Evolutionary conservation across 2,113 vertebrate genomes (phyloP).

Genomic region (Tinamus guttatus): DNA sequence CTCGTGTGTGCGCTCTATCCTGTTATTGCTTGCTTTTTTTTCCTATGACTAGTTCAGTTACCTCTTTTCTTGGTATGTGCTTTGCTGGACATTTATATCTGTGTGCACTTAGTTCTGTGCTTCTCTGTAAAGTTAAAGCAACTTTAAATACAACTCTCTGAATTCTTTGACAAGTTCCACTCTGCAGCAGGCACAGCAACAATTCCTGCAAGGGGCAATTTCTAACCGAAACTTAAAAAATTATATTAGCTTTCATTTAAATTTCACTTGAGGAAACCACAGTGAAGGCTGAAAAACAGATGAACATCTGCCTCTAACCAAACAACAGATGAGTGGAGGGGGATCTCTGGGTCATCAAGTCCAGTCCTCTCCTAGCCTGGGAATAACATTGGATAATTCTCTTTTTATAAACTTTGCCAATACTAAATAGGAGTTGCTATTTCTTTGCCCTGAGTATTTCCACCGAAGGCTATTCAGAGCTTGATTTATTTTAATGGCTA

Average conservation of each 20-base stretch:
- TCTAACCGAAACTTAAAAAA: conserved; percentile 48
- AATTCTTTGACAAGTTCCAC: conserved; percentile 11
- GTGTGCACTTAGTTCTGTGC: not conserved
- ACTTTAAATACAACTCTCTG: not conserved
- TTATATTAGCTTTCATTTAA: conserved; percentile 58
- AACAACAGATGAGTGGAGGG: conserved; percentile 37
- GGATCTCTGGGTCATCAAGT: conserved; percentile 72
- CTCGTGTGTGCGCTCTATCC: not conserved
- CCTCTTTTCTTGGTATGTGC: not conserved
- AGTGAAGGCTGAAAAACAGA: conserved; percentile 41
- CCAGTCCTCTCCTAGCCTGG: conserved; percentile 52
- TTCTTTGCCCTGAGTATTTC: conserved; percentile 67
- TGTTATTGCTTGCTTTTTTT: not conserved
- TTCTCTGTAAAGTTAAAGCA: not conserved
- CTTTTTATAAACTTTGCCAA: conserved; percentile 61
- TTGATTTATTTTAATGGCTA: conserved; percentile 67
- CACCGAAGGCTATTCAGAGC: conserved; percentile 38
- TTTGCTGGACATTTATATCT: not conserved
- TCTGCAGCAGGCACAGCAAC: conserved; percentile 9
- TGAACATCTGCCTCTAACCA: conserved; percentile 52
- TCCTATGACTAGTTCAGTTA: not conserved
- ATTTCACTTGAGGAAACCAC: conserved; percentile 65
- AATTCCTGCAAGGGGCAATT: conserved; percentile 14
- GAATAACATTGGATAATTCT: conserved; percentile 67
- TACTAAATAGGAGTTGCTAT: conserved; percentile 63